Evolutionary conservation across 2,797 vertebrate genomes (phyloP).

Genomic region (Sebastolobus alascanus): DNA sequence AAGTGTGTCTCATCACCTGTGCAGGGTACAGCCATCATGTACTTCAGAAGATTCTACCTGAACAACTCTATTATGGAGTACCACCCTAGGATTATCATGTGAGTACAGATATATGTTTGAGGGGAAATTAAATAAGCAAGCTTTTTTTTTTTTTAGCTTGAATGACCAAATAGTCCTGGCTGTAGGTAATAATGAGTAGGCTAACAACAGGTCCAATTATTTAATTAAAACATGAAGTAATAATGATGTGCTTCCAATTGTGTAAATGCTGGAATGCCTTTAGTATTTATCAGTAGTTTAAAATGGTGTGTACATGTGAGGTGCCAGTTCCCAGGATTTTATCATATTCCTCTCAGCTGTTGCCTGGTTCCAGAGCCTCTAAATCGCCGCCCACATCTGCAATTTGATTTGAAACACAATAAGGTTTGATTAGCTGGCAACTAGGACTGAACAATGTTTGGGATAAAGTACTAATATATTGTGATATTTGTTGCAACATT

Average conservation of each 20-base stretch:
- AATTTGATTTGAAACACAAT: not conserved
- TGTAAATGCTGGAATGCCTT: not conserved
- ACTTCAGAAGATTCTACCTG: constrained; percentile 96
- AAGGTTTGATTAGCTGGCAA: not conserved
- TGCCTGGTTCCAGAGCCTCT: not conserved
- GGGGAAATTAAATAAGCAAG: not conserved
- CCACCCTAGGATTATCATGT: constrained; percentile 97
- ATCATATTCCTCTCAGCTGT: not conserved
- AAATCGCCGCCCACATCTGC: not conserved
- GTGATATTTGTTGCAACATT: not conserved
- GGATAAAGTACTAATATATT: not conserved
- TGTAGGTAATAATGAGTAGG: too few relatives aligned
- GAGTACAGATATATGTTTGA: constrained; percentile 74
- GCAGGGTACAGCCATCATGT: constrained; percentile 96
- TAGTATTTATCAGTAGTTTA: not conserved
- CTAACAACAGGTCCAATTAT: not conserved
- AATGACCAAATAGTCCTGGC: not conserved
- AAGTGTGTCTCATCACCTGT: constrained; percentile 34
- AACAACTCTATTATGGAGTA: constrained; percentile 98
- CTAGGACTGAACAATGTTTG: not conserved
- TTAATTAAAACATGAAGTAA: too few relatives aligned
- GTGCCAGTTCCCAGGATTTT: not conserved
- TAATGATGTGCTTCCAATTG: not conserved
- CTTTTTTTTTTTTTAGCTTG: not conserved
- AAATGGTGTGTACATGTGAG: not conserved